phyloP scores from a whole-genome alignment of 2,113 vertebrate genomes.

The Rhineura floridana region DNA sequence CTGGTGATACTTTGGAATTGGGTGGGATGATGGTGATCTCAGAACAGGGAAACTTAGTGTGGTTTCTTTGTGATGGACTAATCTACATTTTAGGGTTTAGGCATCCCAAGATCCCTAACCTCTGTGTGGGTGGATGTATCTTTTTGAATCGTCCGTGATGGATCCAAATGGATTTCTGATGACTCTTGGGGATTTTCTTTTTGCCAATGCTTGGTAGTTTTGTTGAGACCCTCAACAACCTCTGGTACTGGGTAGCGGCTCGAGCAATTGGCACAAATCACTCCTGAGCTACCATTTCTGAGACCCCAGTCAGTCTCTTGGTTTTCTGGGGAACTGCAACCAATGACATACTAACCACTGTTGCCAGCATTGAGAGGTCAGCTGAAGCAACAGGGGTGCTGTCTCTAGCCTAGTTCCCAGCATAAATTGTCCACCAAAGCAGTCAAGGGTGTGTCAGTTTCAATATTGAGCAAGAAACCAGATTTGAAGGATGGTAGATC shows the following conservation, averaged over 20 bases:
- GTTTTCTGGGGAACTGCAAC: neutral
- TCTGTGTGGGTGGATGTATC: too few relatives aligned
- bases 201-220: too few relatives aligned
- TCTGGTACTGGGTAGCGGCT: neutral
- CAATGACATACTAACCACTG: too few relatives aligned
- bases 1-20: neutral
- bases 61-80: neutral
- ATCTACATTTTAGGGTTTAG: neutral
- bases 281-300: neutral
- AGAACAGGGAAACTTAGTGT: neutral
- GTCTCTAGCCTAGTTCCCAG: too few relatives aligned
- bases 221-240: neutral
- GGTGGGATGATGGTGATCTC: neutral
- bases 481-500: too few relatives aligned
- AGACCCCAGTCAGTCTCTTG: neutral
- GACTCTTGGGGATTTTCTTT: too few relatives aligned
- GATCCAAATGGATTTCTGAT: neutral
- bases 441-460: too few relatives aligned
- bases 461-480: too few relatives aligned
- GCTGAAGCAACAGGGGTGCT: too few relatives aligned
- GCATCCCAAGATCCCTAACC: neutral
- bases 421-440: too few relatives aligned
- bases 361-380: too few relatives aligned
- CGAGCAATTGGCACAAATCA: neutral
- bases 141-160: neutral